Evolutionary conservation across 2,797 vertebrate genomes (phyloP).

Genomic region (Tadarida brasiliensis): DNA sequence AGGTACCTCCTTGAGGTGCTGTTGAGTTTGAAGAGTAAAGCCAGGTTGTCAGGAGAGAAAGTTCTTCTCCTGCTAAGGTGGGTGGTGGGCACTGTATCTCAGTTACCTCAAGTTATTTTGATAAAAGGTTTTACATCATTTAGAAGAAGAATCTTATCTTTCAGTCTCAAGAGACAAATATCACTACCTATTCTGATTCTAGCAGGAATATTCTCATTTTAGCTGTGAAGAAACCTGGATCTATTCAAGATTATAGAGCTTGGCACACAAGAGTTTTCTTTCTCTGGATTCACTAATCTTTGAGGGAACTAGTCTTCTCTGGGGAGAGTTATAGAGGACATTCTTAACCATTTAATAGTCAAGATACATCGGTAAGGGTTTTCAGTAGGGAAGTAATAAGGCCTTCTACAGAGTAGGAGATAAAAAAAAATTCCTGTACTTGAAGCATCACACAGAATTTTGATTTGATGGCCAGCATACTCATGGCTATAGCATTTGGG

Average conservation of each 20-base stretch:
- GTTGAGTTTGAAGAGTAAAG: not conserved
- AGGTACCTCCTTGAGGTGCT: not conserved
- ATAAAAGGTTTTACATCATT: conserved; percentile 47
- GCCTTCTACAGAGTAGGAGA: not conserved
- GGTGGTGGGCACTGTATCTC: not conserved
- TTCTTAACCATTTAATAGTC: not conserved
- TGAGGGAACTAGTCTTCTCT: not conserved
- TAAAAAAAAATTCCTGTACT: not conserved
- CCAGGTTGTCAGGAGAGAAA: not conserved
- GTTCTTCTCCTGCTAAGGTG: not conserved
- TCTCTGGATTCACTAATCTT: conserved; percentile 4
- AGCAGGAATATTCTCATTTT: not conserved
- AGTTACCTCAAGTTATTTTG: conserved; percentile 20
- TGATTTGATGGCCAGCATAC: not conserved
- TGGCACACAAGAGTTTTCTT: not conserved
- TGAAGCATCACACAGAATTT: not conserved
- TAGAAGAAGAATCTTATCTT: conserved; percentile 31
- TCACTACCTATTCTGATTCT: conserved; percentile 36
- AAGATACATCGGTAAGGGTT: not conserved
- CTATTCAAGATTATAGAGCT: not conserved
- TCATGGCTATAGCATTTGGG: not conserved
- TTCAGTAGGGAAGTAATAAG: not conserved
- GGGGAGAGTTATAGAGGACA: not conserved
- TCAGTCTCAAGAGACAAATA: not conserved
- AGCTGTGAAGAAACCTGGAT: conserved; percentile 38